Base-by-base conservation (phyloP, 2,888 invertebrate genomes). In the Matsumyia berberina region DNA sequence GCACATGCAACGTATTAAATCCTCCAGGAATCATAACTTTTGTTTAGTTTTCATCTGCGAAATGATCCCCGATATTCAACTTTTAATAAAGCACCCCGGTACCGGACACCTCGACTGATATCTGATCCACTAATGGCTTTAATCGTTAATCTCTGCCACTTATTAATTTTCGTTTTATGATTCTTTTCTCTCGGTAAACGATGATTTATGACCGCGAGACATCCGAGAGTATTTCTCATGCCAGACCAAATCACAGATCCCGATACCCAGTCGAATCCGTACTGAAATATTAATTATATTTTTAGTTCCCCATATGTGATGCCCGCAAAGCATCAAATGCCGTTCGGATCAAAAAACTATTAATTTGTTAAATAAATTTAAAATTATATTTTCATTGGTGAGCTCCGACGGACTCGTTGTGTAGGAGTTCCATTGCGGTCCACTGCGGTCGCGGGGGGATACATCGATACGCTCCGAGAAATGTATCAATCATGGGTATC, bases 91-190 rank as follows among this genome's bases (percentile, higher is more conserved):
- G 62, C 58, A 70, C 64, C 80, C n/a, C n/a, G n/a, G 4, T 1
- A 24, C 24, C 24, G 72, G 46, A 85, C 80, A 85, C 69, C 74
- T 80, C 55, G 17, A 29, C 70, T 66, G 70, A 85, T 79, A 85
- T 80, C 64, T 70, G 79, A 60, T 74, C 70, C 60, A 51, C 85
- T 85, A 85, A 85, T 85, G 85, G 80, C 74, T 66, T 85, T 80
- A 85, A 85, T 85, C 85, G 85, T 85, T 85, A 80, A 85, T 85
- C 85, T 80, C 85, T 85, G 85, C 85, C 85, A 80, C 80, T 80
- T 85, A 85, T 85, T 85, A 85, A 85, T 85, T 85, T 80, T 76
- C 74, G 69, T 85, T 85, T 85, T 85, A 85, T 85, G 74, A 76
- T 85, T 85, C 85, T 69, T 76, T 80, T 74, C 80, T 80, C 80